phyloP scores from a whole-genome alignment of 2,797 vertebrate species.

The Gambelia wislizenii region DNA sequence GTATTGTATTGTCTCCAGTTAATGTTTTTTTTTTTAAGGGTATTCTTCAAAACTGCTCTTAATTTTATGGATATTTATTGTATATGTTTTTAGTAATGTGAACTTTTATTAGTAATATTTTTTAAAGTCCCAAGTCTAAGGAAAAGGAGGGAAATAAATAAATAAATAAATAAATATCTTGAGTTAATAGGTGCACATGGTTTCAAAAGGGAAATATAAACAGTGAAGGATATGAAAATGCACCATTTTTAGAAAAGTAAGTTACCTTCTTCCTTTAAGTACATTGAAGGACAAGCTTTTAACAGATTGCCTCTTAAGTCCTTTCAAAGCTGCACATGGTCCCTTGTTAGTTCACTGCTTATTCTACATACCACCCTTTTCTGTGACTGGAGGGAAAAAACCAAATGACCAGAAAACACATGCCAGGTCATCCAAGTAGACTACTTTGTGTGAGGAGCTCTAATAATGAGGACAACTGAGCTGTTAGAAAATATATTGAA shows the following conservation, averaged over 20 bases:
- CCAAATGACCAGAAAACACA: slow-evolving; percentile 2
- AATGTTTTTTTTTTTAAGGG: no score
- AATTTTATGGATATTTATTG: no score
- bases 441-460: neutral
- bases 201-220: no score
- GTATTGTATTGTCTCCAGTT: no score
- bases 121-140: no score
- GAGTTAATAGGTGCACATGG: no score
- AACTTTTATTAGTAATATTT: no score
- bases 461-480: slow-evolving; percentile 41
- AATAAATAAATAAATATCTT: no score
- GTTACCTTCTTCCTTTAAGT: neutral
- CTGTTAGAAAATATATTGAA: slow-evolving; percentile 48
- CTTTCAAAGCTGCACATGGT: slow-evolving; percentile 41
- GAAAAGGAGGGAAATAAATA: no score
- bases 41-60: no score
- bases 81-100: no score
- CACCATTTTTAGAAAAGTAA: neutral
- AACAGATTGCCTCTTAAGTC: neutral
- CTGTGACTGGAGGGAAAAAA: neutral
- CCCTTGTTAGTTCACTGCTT: slow-evolving; percentile 23
- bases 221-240: neutral
- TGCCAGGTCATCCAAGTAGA: slow-evolving; percentile 10
- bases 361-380: slow-evolving; percentile 29
- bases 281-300: neutral